A percentile compares a stretch with the other conserved stretches of the same genome.
Conservation (phyloP, 1,140 invertebrate species). For the Conopomorpha cramerella region DNA sequence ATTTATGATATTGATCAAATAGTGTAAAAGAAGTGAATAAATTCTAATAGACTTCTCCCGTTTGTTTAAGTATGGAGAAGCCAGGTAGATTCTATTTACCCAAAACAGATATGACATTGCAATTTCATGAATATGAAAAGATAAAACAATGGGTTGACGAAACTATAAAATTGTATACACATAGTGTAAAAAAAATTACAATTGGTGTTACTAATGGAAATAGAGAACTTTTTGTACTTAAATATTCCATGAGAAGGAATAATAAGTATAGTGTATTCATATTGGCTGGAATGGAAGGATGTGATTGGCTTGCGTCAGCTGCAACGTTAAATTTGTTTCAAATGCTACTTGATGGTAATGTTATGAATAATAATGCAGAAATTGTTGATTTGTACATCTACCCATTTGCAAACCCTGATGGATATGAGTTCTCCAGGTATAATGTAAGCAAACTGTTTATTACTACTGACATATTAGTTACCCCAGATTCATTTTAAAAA, state of each 20-base stretch:
- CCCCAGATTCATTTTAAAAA: neutral
- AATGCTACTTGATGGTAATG: constrained; percentile 14
- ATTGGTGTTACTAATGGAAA: constrained; percentile 31
- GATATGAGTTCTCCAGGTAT: constrained; percentile 23
- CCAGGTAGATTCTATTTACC: no score
- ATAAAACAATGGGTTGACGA: constrained; percentile 17
- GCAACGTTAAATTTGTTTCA: constrained; percentile 23
- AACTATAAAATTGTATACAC: constrained; percentile 9
- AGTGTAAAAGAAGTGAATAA: no score
- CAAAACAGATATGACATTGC: constrained; percentile 8
- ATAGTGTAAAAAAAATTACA: constrained; percentile 18
- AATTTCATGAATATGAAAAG: constrained; percentile 17
- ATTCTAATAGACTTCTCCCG: no score
- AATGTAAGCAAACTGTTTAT: constrained; percentile 9
- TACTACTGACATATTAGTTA: neutral
- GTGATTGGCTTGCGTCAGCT: constrained; percentile 35
- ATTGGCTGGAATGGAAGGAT: constrained; percentile 33
- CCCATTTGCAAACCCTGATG: constrained; percentile 42
- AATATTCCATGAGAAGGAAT: constrained; percentile 16
- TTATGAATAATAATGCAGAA: no score
- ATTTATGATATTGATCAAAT: no score
- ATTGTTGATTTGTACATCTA: constrained; percentile 35
- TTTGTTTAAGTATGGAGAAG: no score
- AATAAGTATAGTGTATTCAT: constrained; percentile 30
- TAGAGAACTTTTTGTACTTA: constrained; percentile 29